Evolutionary conservation across 2,888 invertebrate genomes (phyloP), one percentile per base, ranked within the genome.

Genomic region (Sinotaia quadrata): DNA sequence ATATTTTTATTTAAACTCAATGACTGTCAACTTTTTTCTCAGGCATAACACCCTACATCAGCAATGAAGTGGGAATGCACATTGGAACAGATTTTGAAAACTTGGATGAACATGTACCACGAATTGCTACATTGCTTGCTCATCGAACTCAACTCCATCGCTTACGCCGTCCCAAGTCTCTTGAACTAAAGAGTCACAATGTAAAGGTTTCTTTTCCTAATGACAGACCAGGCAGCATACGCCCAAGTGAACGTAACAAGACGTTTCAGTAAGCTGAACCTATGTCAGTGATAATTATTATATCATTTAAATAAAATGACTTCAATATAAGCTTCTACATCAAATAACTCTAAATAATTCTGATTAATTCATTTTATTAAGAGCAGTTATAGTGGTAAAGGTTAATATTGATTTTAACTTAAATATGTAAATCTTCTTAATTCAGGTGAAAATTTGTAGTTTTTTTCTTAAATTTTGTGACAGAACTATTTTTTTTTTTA

Each of bases 21-120:
- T 36, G 18, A 27, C 12, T 36, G 2, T 10, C 15, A 51, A 3
- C n/a, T 65, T 49, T 58, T 56, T 21, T 69, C 68, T 10, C 67
- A 87, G 88, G 87, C 52, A 79, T 88, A 27, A 87, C 86, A n/a
- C 88, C 88, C 21, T 81, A 84, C 71, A 86, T 88, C 66, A 82
- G 81, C 44, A 87, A 87, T 77, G 88, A 88, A 73, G 87, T 88
- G 41, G 88, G 88, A 4, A 73, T 87, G 78, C 84, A 78, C 76
- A 79, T 82, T 3, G 86, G 87, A 57, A 84, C 85, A 24, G 83
- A 78, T 24, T 81, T 85, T 59, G 62, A 78, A 4, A 74, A 80
- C 2, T 72, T 82, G 5, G 75, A 78, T 4, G 72, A 73, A 5
- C 72, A 80, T 29, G 75, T 75, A 4, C 86, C 85, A 0, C 75